Conservation (phyloP, 23 tunicate genomes). For the Styela clava region DNA sequence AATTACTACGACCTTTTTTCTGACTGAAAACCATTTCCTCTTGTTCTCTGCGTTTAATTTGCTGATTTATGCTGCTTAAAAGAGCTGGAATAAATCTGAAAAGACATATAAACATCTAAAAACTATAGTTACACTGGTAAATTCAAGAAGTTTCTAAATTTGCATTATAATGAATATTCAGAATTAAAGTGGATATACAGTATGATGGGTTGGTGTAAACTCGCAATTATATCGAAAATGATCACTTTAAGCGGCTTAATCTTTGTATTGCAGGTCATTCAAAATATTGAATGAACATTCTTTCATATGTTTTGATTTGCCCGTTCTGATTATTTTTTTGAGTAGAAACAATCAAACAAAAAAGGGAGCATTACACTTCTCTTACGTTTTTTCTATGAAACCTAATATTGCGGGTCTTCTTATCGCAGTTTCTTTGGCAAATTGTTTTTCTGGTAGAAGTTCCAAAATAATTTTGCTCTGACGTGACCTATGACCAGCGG, state of each 20-base stretch:
- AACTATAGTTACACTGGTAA: not conserved
- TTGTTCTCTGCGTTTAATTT: constrained; percentile 21
- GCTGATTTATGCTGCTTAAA: constrained; percentile 22
- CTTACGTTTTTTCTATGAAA: constrained; percentile 60
- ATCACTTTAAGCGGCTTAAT: too few relatives aligned
- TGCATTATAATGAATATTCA: too few relatives aligned
- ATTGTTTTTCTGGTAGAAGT: constrained; percentile 58
- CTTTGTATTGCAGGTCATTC: too few relatives aligned
- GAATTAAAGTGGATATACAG: too few relatives aligned
- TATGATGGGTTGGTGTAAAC: too few relatives aligned
- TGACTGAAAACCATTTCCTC: constrained; percentile 34
- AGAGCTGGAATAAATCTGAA: constrained; percentile 34
- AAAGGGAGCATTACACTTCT: too few relatives aligned
- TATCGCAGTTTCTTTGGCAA: constrained; percentile 44
- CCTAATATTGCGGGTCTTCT: constrained; percentile 28
- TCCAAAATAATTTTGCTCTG: constrained; percentile 35
- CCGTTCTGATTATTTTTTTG: too few relatives aligned
- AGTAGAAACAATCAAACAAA: too few relatives aligned
- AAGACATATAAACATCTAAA: not conserved
- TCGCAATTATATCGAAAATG: too few relatives aligned
- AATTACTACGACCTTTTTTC: not conserved
- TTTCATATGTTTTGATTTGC: too few relatives aligned
- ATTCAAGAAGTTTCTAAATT: too few relatives aligned
- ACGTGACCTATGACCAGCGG: constrained; percentile 24
- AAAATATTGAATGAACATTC: too few relatives aligned